phyloP scores from a whole-genome alignment of 2,888 invertebrate species.

The Ectemnius lituratus region DNA sequence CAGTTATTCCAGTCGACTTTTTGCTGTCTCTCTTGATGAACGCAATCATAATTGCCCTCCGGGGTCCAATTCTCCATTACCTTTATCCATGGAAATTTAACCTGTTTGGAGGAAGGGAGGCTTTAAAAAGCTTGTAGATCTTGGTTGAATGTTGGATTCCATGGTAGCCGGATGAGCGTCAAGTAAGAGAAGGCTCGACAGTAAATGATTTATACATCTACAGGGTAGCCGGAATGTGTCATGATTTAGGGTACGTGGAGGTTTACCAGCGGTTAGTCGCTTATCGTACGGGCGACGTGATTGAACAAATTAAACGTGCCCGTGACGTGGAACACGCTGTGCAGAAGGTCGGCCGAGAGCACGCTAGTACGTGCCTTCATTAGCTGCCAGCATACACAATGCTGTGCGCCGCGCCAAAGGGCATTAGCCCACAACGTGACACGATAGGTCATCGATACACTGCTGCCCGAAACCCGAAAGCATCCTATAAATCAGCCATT shows the following conservation, averaged over 20 bases:
- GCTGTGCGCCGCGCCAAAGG: constrained; percentile 48
- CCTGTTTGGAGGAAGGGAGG: too few species aligned
- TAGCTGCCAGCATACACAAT: constrained; percentile 48
- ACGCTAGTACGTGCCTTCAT: constrained; percentile 61
- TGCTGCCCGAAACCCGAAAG: constrained; percentile 5
- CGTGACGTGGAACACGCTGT: constrained; percentile 33
- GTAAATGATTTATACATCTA: constrained; percentile 33
- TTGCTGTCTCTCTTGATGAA: too few species aligned
- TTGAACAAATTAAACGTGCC: constrained; percentile 64
- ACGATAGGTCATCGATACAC: constrained; percentile 34
- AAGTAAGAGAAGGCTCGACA: not conserved
- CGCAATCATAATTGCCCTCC: too few species aligned
- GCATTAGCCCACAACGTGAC: constrained; percentile 59
- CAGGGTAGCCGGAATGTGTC: constrained; percentile 14
- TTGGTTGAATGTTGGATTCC: too few species aligned
- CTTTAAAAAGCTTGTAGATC: too few species aligned
- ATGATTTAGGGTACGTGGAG: constrained; percentile 56
- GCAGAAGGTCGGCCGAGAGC: constrained; percentile 53
- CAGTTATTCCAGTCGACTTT: too few species aligned
- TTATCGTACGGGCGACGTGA: constrained; percentile 63
- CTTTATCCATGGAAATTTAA: too few species aligned
- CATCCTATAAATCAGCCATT: too few species aligned
- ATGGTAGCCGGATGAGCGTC: not conserved
- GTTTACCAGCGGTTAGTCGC: constrained; percentile 39
- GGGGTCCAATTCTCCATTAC: too few species aligned